Conservation (phyloP, 2,888 invertebrate genomes). For the Phyllotreta cruciferae region DNA sequence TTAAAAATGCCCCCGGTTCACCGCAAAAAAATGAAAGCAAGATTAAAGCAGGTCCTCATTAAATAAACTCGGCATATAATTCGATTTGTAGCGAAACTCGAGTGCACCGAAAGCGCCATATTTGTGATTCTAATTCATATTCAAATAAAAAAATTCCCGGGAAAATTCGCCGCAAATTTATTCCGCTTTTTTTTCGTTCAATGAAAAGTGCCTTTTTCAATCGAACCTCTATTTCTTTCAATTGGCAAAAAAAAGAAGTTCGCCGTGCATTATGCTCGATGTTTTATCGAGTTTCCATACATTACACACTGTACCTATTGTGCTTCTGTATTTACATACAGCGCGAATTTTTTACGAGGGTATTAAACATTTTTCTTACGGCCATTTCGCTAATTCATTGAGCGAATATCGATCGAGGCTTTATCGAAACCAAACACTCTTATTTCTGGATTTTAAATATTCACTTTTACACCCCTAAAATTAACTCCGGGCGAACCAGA, state of each 20-base stretch:
- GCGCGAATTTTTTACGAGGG: no score
- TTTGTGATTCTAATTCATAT: slow-evolving; percentile 35
- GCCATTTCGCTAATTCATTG: not conserved
- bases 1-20: slow-evolving; percentile 1
- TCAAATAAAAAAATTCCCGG: slow-evolving; percentile 29
- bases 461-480: slow-evolving; percentile 11
- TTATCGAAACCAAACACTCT: slow-evolving; percentile 5
- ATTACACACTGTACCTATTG: no score
- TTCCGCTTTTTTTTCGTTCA: slow-evolving; percentile 15
- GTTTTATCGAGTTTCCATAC: not conserved
- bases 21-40: not conserved
- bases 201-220: slow-evolving; percentile 14
- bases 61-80: slow-evolving; percentile 19
- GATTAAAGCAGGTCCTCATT: slow-evolving; percentile 12
- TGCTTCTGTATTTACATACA: no score
- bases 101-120: slow-evolving; percentile 16
- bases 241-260: slow-evolving; percentile 1
- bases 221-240: slow-evolving; percentile 14
- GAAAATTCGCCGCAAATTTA: slow-evolving; percentile 23
- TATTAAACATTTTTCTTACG: no score
- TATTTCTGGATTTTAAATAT: slow-evolving; percentile 1
- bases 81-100: slow-evolving; percentile 15
- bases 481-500: not conserved
- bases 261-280: not conserved
- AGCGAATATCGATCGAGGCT: not conserved